These are phyloP conservation scores for Oreohelix idahoensis DNA, from an alignment of 1,140 invertebrate genomes.

Conservation along the genomic window DNA sequence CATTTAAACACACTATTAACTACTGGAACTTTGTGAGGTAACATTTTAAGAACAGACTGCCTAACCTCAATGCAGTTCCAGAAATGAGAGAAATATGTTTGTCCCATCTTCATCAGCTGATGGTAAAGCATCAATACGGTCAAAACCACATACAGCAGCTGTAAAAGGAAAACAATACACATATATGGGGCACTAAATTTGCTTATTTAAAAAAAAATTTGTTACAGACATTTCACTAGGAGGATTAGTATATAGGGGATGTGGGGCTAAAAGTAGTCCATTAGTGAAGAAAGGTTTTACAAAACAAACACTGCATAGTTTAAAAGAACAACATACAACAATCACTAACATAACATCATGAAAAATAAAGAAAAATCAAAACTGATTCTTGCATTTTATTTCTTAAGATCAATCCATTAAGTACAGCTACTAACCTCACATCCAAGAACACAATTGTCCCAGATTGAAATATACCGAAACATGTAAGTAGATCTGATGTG, in stretches of 20 bases:
- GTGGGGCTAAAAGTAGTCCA: no score
- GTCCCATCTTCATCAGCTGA: constrained; percentile 45
- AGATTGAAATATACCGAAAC: constrained; percentile 64
- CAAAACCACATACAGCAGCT: constrained; percentile 67
- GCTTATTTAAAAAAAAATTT: no score
- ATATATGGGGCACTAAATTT: no score
- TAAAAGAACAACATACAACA: no score
- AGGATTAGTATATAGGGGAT: no score
- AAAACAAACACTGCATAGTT: no score
- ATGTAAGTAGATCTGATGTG: constrained; percentile 62
- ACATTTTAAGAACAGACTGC: not conserved
- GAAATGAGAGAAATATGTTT: constrained; percentile 51
- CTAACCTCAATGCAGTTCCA: constrained; percentile 65
- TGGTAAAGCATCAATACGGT: constrained; percentile 56
- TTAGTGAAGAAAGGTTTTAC: no score
- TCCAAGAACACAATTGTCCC: constrained; percentile 66
- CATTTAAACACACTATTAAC: no score
- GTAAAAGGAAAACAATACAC: constrained; percentile 48
- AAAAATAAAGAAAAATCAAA: no score
- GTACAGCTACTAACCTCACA: constrained; percentile 62
- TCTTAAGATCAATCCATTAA: not conserved
- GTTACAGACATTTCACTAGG: no score
- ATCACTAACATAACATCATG: no score
- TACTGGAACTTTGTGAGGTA: not conserved
- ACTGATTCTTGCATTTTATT: no score